phyloP scores from a whole-genome alignment of 1,140 invertebrate species.

The Panagrolaimus sp. region DNA sequence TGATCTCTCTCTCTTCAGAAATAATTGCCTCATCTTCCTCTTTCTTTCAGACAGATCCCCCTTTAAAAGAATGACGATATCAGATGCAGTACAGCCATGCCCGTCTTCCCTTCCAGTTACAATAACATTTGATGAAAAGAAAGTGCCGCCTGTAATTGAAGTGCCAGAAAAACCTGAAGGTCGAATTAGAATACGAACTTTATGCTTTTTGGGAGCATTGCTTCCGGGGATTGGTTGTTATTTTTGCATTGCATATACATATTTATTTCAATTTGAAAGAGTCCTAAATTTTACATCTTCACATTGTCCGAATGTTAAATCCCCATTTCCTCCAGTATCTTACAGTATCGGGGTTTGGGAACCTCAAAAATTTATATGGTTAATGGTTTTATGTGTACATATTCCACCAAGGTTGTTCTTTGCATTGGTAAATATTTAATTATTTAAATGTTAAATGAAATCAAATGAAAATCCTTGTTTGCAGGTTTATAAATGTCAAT shows the following conservation, averaged over 20 bases:
- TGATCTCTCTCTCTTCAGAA: too few species aligned
- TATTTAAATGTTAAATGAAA: constrained; percentile 3
- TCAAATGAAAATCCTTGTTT: too few species aligned
- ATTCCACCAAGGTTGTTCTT: constrained; percentile 49
- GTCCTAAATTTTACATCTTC: constrained; percentile 52
- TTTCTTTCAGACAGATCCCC: too few species aligned
- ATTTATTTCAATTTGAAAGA: constrained; percentile 51
- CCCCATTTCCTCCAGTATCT: constrained; percentile 50
- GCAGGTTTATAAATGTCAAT: constrained; percentile 53
- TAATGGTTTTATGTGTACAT: constrained; percentile 51
- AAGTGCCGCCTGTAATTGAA: background rate
- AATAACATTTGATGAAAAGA: background rate
- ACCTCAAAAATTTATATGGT: constrained; percentile 56
- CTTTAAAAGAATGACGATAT: too few species aligned
- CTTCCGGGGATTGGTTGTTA: constrained; percentile 55
- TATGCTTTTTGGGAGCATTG: constrained; percentile 44
- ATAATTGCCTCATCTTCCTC: too few species aligned
- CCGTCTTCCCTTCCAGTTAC: background rate
- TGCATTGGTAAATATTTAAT: constrained; percentile 23
- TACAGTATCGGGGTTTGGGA: constrained; percentile 57
- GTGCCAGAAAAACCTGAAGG: constrained; percentile 28
- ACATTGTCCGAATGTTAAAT: constrained; percentile 50
- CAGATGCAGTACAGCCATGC: too few species aligned
- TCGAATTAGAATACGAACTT: constrained; percentile 30
- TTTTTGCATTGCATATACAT: constrained; percentile 52